A percentile compares a stretch with the other conserved stretches of the same genome.
Conservation (phyloP, 2,113 vertebrate genomes). For the Takifugu bimaculatus region DNA sequence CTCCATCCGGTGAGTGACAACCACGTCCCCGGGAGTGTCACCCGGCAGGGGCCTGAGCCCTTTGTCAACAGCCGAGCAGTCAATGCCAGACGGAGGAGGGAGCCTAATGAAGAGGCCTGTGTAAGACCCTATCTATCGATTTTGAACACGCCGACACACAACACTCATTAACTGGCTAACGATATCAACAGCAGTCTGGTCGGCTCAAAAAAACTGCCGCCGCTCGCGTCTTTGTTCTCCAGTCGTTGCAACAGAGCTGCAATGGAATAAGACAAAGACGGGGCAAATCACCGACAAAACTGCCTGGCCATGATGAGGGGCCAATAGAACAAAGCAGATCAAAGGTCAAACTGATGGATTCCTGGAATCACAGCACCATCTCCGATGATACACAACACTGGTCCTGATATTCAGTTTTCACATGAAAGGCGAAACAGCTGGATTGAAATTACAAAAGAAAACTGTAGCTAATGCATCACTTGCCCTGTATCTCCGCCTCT, state of each 20-base stretch:
- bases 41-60: slow-evolving; percentile 12
- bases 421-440: no score
- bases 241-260: neutral
- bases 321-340: neutral
- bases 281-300: neutral
- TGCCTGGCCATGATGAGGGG: neutral
- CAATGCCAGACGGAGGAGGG: slow-evolving; percentile 34
- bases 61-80: slow-evolving; percentile 50
- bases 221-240: neutral
- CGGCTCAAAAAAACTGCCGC: slow-evolving; percentile 12
- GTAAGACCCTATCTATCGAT: slow-evolving; percentile 56
- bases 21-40: slow-evolving; percentile 10
- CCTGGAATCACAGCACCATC: slow-evolving; percentile 9
- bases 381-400: neutral
- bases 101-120: slow-evolving; percentile 65
- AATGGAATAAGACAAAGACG: neutral
- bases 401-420: no score
- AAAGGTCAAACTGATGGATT: neutral
- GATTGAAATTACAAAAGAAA: no score
- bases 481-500: no score
- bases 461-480: no score
- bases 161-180: slow-evolving; percentile 66
- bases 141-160: slow-evolving; percentile 35
- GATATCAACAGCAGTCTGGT: slow-evolving; percentile 38
- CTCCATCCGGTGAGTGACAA: slow-evolving; percentile 43